These are phyloP conservation scores for Caenorhabditis sinica DNA, from an alignment of 2,888 invertebrate species.

Conservation along the genomic window DNA sequence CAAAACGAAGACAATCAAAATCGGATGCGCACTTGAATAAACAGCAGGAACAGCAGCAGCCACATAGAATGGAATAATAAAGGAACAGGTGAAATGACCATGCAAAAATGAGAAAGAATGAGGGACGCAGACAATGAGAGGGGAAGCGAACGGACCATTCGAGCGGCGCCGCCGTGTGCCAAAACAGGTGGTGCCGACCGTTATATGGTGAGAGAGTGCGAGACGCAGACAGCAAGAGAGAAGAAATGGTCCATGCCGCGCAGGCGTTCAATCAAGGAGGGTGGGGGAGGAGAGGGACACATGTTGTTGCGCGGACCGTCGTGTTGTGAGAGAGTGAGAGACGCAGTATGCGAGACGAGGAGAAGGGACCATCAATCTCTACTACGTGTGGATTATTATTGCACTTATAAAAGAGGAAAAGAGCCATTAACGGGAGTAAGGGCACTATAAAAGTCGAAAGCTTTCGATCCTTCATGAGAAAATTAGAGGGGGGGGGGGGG, in stretches of 20 bases:
- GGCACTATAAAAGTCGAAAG: too few species aligned
- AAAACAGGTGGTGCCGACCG: too few species aligned
- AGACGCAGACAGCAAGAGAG: not conserved
- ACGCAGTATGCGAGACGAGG: too few species aligned
- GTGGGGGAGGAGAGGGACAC: not conserved
- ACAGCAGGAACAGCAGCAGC: not conserved
- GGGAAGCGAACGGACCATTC: not conserved
- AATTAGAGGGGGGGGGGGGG: too few species aligned
- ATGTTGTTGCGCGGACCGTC: too few species aligned
- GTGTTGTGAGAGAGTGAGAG: too few species aligned
- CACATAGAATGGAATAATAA: too few species aligned
- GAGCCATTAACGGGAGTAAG: too few species aligned
- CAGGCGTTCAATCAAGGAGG: not conserved
- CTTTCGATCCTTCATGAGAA: too few species aligned
- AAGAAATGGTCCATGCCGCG: not conserved
- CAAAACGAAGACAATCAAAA: conserved; percentile 20
- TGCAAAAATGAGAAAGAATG: not conserved
- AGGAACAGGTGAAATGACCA: conserved; percentile 22
- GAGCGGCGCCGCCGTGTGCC: not conserved
- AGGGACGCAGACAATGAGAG: not conserved
- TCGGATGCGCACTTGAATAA: conserved; percentile 50
- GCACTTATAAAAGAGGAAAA: too few species aligned
- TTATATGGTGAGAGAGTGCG: conserved; percentile 2
- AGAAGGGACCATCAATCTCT: too few species aligned
- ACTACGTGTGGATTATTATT: too few species aligned